Evolutionary conservation across 2,113 vertebrate genomes (phyloP).

Genomic region (Monopterus albus): DNA sequence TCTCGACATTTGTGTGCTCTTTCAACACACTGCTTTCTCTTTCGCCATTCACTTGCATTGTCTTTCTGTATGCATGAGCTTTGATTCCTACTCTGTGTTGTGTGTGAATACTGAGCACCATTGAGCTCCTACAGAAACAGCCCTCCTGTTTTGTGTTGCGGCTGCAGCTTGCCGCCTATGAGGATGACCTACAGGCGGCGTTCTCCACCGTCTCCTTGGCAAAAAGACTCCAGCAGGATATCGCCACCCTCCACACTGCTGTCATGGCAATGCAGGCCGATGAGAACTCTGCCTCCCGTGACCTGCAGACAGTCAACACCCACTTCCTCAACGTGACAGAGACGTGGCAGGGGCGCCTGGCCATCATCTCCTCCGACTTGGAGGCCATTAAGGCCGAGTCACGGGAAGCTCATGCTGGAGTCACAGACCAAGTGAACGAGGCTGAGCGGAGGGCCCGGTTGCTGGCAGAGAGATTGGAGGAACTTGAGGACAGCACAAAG

Average conservation of each 20-base stretch:
- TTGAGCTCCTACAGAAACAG: constrained; percentile 71
- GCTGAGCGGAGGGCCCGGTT: constrained; percentile 84
- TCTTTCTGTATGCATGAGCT: background rate
- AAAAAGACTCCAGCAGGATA: constrained; percentile 84
- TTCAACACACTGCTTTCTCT: background rate
- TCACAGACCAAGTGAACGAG: constrained; percentile 87
- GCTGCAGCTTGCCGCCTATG: constrained; percentile 92
- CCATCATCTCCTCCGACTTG: constrained; percentile 81
- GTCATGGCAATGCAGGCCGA: constrained; percentile 81
- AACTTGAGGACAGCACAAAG: constrained; percentile 89
- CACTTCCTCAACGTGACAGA: constrained; percentile 87
- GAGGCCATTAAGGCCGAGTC: constrained; percentile 83
- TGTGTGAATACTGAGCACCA: constrained; percentile 21
- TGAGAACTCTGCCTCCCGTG: constrained; percentile 80
- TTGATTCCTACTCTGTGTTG: background rate
- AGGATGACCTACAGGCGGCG: constrained; percentile 83
- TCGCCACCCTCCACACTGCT: constrained; percentile 81
- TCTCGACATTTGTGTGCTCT: background rate
- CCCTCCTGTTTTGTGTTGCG: constrained; percentile 91
- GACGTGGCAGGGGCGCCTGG: constrained; percentile 84
- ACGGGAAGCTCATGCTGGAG: constrained; percentile 82
- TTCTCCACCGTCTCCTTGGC: constrained; percentile 81
- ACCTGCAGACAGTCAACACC: constrained; percentile 82
- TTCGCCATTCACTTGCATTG: too few species aligned
- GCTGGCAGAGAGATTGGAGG: constrained; percentile 86